Base-by-base conservation (phyloP, 2,797 vertebrate species). In the Melopsittacus undulatus region DNA sequence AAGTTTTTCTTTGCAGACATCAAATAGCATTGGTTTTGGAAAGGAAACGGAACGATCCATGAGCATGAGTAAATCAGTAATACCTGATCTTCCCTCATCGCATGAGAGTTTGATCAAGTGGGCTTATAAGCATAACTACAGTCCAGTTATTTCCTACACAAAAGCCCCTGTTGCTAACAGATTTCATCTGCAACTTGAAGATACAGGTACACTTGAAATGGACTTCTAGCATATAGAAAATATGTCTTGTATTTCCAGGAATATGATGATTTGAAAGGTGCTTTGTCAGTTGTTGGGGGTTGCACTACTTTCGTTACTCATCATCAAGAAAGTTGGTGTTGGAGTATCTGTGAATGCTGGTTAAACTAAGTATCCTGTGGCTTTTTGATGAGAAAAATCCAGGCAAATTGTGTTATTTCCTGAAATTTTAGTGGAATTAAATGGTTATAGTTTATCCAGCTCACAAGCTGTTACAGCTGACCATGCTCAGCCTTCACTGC, bases 101-200 rank as follows among this genome's bases (percentile, higher is more conserved):
- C 94, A 98, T 36, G 98, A 99, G 96, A 98, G 97, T 68, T 96
- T 99, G 96, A 98, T 99, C 83, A 98, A 98, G 91, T 99, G 99
- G 99, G 99, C 99, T 22, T 96, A 97, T 83, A 98, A 99, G 12
- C 98, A 98, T 6, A 96, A 95, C 88, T 98, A 98, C 46, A 93
- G 95, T 82, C 98, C 98, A 3, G 98, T 99, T 90, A 99, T 98
- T 16, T 99, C 99, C 38, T 99, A 99, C 95, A 99, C 99, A 79
- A 97, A 96, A 98, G 99, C 98, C 20, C 97, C 98, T 11, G 96
- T 99, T 89, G 99, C 99, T 32, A 99, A 99, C 96, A 98, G 98
- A 95, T 99, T 99, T 96, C 98, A 98, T 74, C 97, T 99, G 91
- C 97, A 97, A 26, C 98, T 99, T 46, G 97, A 98, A 97, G 98